A percentile compares a stretch with the other conserved stretches of the same genome.
These are phyloP conservation scores for Mionectes olivaceus DNA, from an alignment of 2,797 vertebrate genomes.

Conservation along the genomic window DNA sequence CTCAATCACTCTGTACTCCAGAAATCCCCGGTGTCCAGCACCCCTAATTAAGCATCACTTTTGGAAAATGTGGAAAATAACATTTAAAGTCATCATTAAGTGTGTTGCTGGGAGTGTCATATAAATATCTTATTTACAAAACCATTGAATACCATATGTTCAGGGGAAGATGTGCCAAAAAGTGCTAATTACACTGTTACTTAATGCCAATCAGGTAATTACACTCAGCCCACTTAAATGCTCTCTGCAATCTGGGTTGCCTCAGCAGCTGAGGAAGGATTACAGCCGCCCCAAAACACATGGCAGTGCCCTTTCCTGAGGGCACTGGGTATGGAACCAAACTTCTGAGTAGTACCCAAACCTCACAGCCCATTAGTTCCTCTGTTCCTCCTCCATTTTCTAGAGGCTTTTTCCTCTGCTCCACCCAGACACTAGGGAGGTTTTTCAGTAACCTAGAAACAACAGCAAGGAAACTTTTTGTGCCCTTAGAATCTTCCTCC, in stretches of 20 bases:
- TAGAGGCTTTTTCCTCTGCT: background rate
- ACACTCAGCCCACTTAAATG: constrained; percentile 24
- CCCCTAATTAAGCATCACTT: background rate
- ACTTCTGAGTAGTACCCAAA: background rate
- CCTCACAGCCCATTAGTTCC: background rate
- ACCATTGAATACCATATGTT: background rate
- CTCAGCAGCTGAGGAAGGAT: background rate
- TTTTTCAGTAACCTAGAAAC: background rate
- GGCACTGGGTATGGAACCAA: background rate
- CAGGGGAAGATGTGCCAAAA: constrained; percentile 27
- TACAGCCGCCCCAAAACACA: background rate
- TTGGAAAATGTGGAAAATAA: constrained; percentile 17
- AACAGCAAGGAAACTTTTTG: background rate
- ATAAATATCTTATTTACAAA: constrained; percentile 59
- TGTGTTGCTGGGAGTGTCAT: constrained; percentile 28
- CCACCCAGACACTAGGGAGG: background rate
- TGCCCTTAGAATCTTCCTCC: background rate
- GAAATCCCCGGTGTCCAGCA: background rate
- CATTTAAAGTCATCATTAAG: background rate
- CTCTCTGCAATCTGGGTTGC: constrained; percentile 4
- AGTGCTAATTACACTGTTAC: constrained; percentile 39
- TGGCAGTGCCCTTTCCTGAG: background rate
- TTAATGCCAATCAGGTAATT: constrained; percentile 42
- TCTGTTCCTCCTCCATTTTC: background rate
- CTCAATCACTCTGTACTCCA: background rate